Base-by-base conservation (phyloP, 2,113 vertebrate species). In the Chloropsis hardwickii region DNA sequence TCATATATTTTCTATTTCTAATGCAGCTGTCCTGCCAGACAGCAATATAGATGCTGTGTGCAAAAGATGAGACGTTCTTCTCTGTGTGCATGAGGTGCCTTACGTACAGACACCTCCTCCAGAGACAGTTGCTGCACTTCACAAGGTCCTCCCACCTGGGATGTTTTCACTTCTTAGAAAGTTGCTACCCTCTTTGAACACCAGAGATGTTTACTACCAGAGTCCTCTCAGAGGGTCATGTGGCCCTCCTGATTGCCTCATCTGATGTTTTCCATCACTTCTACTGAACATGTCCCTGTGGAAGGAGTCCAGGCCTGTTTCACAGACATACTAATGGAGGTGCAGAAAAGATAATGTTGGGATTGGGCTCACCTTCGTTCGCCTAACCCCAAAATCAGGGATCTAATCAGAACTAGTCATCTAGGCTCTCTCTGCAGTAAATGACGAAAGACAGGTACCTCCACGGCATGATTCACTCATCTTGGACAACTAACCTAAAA, bases 381-480 rank as follows among this genome's bases (percentile, higher is more conserved):
- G 69, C 48, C 20, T 85, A 48, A 53, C 31, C 62, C 40, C 37
- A 28, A 65, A 87, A 82, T 72, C 37, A 94, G n/a, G 18, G 44
- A 65, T 79, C 81, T 91, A 85, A 94, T 95, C 87, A 93, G 61
- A 90, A 29, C 33, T 74, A 91, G 77, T 93, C 65, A 90, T 93
- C 87, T 90, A 87, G 92, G 15, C 81, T 93, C 57, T 95, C 65
- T 91, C 48, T 79, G 40, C 66, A 76, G 48, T 15, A 40, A 37
- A 25, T 67, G 70, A 81, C 10, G 65, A 89, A 85, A 93, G 90
- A 81, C 61, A 53, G 45, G 70, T 79, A 87, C 11, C 12, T 93
- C 78, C 37, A 76, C 22, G 85, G 48, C 5, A 9, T 82, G 61
- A 93, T 56, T 94, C 65, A 85, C 66, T 91, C 53, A 17, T 87